Evolutionary conservation across 2,797 vertebrate genomes (phyloP).

Genomic region (Argentina silus): DNA sequence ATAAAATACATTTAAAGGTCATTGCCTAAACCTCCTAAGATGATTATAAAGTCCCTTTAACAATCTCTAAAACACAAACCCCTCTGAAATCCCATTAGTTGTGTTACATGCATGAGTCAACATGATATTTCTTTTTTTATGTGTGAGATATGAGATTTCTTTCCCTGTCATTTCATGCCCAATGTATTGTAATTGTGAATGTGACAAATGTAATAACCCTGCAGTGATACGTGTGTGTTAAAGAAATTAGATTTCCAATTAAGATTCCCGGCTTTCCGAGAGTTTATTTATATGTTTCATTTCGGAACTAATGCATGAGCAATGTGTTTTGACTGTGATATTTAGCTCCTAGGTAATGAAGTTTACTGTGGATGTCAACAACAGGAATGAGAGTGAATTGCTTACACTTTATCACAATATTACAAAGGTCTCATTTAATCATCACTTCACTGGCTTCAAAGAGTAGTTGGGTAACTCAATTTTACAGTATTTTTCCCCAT

Average conservation of each 20-base stretch:
- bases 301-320: constrained; percentile 68
- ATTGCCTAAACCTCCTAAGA: constrained; percentile 75
- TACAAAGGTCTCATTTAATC: constrained; percentile 16
- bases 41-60: constrained; percentile 87
- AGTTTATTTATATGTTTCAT: constrained; percentile 46
- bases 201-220: constrained; percentile 52
- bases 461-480: too few species aligned
- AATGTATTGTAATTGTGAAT: constrained; percentile 56
- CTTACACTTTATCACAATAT: constrained; percentile 48
- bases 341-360: constrained; percentile 60
- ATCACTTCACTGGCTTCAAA: too few species aligned
- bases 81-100: constrained; percentile 66
- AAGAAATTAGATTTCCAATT: constrained; percentile 71
- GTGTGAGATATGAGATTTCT: constrained; percentile 64
- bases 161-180: constrained; percentile 66
- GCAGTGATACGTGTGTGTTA: constrained; percentile 50
- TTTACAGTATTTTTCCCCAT: too few species aligned
- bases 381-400: constrained; percentile 43
- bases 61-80: constrained; percentile 70
- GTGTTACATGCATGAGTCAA: constrained; percentile 77
- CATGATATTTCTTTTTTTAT: constrained; percentile 66
- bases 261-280: constrained; percentile 59
- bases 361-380: constrained; percentile 27
- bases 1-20: constrained; percentile 77
- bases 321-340: constrained; percentile 60